These are phyloP conservation scores for Liolophura sinensis DNA, from an alignment of 1,140 invertebrate species.

Conservation along the genomic window DNA sequence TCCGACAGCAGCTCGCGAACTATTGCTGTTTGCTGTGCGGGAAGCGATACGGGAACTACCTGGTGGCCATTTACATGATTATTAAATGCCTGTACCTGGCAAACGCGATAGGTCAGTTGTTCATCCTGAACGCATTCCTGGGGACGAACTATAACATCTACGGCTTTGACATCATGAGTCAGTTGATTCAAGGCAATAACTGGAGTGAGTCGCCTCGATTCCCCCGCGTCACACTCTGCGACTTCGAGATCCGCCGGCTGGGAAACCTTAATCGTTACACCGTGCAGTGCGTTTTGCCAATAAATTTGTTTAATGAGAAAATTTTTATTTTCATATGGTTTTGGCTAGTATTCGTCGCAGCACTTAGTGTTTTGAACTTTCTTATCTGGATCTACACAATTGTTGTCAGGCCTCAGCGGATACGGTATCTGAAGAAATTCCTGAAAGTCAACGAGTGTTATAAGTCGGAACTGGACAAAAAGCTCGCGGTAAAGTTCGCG, in stretches of 20 bases:
- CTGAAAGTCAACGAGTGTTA: conserved; percentile 56
- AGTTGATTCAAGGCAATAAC: conserved; percentile 47
- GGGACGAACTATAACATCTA: conserved; percentile 62
- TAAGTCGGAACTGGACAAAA: conserved; percentile 52
- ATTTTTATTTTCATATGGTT: conserved; percentile 66
- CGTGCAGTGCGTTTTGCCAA: conserved; percentile 64
- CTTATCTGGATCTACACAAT: conserved; percentile 58
- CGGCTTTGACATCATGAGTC: conserved; percentile 59
- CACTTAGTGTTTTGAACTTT: conserved; percentile 59
- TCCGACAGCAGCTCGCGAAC: conserved; percentile 50
- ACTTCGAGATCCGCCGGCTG: conserved; percentile 56
- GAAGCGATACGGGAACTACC: conserved; percentile 61
- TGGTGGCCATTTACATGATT: conserved; percentile 61
- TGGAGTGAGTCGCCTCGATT: conserved; percentile 54
- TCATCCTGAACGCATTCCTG: conserved; percentile 62
- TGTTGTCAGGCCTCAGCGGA: conserved; percentile 53
- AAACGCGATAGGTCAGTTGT: conserved; percentile 61
- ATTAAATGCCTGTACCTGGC: conserved; percentile 61
- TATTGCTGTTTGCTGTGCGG: conserved; percentile 56
- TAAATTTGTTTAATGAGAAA: conserved; percentile 66
- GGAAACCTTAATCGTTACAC: conserved; percentile 54
- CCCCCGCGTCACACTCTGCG: conserved; percentile 61
- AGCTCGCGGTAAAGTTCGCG: conserved; percentile 58
- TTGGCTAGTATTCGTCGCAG: conserved; percentile 64
- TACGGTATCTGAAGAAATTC: conserved; percentile 59